Base-by-base conservation (phyloP, 2,113 vertebrate genomes). In the Nannobrachium achirus region DNA sequence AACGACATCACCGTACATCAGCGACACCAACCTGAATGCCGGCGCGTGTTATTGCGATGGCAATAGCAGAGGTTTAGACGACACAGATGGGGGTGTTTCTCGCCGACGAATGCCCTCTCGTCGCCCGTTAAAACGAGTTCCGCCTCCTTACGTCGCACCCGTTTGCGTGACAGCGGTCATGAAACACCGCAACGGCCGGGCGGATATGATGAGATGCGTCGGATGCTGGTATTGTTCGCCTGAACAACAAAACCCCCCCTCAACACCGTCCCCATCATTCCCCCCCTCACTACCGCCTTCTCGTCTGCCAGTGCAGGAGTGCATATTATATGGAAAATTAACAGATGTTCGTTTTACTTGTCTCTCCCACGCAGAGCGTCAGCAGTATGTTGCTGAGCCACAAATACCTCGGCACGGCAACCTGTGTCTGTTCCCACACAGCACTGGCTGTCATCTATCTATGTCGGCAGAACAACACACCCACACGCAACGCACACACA, bases 251-350 rank as follows among this genome's bases (percentile, higher is more conserved):
- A 8, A 16, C 10, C 16, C 52, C 8, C 16, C 11, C 18, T n/a
- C 6, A 51, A n/a, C n/a, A n/a, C n/a, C n/a, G n/a, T n/a, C n/a
- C n/a, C n/a, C n/a, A n/a, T n/a, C n/a, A n/a, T n/a, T n/a, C n/a
- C 42, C 48, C 8, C n/a, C 11, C 11, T 38, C 58, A 39, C 49
- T 45, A 13, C 66, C 46, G 56, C 25, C 25, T n/a, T n/a, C 68
- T 79, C 63, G 7, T 56, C 73, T 59, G 25, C 87, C 84, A 75
- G 85, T 73, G 14, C 70, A 59, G 56, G 74, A 67, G 1, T 51
- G 76, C 66, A 85, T 78, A 89, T 85, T 81, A 83, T 76, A 74
- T 69, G 76, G 65, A 69, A 79, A 70, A 72, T 74, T 76, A 87
- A 72, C 81, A 88, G 84, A 89, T 86, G 84, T 84, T 80, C 57